Conservation (phyloP, 2,113 vertebrate species). For the Serinus canaria region DNA sequence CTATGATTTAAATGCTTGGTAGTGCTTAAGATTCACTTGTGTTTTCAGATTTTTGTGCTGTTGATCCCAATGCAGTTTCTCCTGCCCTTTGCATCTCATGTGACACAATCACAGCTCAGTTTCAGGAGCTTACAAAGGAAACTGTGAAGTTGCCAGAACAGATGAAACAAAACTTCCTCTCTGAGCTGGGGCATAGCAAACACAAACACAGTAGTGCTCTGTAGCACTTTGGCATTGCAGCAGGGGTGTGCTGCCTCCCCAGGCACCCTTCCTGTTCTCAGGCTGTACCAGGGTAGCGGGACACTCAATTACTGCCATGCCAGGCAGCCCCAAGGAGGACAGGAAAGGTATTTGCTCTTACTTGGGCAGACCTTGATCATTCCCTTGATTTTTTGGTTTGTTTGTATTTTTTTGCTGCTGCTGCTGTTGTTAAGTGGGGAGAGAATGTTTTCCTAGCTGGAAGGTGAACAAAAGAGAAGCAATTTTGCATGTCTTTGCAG, state of each 20-base stretch:
- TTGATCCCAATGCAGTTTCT: neutral
- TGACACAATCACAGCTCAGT: neutral
- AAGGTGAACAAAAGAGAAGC: constrained; percentile 4
- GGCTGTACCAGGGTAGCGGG: constrained; percentile 17
- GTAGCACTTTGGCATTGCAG: neutral
- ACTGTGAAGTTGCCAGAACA: constrained; percentile 22
- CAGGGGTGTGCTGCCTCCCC: neutral
- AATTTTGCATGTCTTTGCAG: neutral
- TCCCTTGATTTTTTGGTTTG: neutral
- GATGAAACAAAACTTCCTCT: constrained; percentile 37
- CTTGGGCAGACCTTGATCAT: neutral
- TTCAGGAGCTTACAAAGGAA: constrained; percentile 13
- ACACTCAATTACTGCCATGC: neutral
- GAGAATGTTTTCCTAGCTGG: neutral
- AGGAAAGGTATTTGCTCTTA: constrained; percentile 26
- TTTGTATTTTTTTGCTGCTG: neutral
- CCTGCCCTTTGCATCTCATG: constrained; percentile 12
- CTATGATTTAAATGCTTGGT: accelerated
- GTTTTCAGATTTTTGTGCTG: neutral
- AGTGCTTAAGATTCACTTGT: neutral
- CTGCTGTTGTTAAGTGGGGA: neutral
- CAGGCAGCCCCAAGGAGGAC: constrained; percentile 37
- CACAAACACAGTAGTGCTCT: neutral
- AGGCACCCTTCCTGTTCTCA: constrained; percentile 38
- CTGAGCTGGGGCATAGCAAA: neutral